Evolutionary conservation across 2,888 invertebrate genomes (phyloP), one percentile per base, ranked within the genome.

Genomic region (Drosophila kokeensis): DNA sequence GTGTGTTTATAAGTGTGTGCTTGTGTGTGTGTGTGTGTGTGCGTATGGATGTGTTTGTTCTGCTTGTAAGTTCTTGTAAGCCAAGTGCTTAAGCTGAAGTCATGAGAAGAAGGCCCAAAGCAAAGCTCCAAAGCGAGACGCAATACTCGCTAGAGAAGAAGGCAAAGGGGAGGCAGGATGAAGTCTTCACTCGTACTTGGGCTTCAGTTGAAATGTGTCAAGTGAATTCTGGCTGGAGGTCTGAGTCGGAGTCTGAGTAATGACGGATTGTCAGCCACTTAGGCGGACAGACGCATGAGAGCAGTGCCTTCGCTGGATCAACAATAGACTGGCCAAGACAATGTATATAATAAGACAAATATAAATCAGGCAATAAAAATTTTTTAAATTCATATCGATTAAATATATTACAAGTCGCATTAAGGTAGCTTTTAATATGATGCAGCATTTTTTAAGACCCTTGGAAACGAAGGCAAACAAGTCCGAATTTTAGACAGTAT

Each of bases 131-230:
- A 32, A 34, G 34, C 42, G 38, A 40, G 57, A 24, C 50, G 49
- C 21, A 42, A 52, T 38, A 38, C 52, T 38, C 36, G 32, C 11
- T 38, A 32, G 21, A 21, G 15, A 18, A 30, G n/a, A 45, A 15
- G 24, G 30, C 15, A 30, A 34, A 8, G 34, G 42, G 29, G 42
- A 38, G 53, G 57, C 54, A 50, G n/a, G 11, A 6, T 27, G 18
- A 32, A 32, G 21, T 21, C 13, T n/a, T 30, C 21, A 55, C 58
- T 60, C 55, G 30, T 21, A 40, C 50, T 70, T 74, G 50, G 55
- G 69, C 57, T 58, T 73, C 72, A 77, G 71, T 70, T 79, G 59
- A 79, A 73, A 80, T 82, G 79, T 85, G 82, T 85, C 82, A 82
- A 82, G 86, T 70, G 55, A 42, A 48, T 57, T 30, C 67, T 61